Percentiles rank a stretch among this genome's conserved stretches.
phyloP scores from a whole-genome alignment of 92 coral and sea anemone species.

The Desmophyllum pertusum region DNA sequence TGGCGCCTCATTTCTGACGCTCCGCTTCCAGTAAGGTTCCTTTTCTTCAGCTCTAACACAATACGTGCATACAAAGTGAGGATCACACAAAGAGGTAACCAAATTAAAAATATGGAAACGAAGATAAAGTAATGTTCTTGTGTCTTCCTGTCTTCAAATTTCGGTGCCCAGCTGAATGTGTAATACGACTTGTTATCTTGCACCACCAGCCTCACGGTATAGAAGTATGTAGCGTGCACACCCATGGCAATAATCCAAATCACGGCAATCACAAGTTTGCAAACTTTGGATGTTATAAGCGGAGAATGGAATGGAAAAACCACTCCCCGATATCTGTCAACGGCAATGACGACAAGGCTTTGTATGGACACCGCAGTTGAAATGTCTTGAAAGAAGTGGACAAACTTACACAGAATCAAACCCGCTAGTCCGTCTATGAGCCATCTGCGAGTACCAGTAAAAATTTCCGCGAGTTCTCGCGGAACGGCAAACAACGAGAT shows the following conservation, averaged over 20 bases:
- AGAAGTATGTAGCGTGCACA: background rate
- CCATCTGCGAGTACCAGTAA: slow-evolving; percentile 33
- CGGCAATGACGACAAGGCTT: background rate
- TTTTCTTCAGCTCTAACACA: background rate
- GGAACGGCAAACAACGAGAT: slow-evolving; percentile 2
- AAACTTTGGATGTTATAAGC: background rate
- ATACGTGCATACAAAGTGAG: background rate
- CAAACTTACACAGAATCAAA: slow-evolving; percentile 33
- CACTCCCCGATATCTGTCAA: background rate
- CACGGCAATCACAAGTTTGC: background rate
- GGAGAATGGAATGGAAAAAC: background rate
- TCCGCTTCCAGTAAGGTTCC: background rate
- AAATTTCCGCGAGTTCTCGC: slow-evolving; percentile 25
- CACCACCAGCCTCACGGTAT: background rate
- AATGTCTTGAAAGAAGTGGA: slow-evolving; percentile 14
- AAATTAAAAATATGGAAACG: background rate
- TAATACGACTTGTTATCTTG: background rate
- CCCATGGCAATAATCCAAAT: background rate
- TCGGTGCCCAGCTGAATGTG: background rate
- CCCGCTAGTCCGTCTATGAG: slow-evolving; percentile 35
- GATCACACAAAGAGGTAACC: background rate
- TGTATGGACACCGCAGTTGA: slow-evolving; percentile 38
- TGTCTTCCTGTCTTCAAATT: background rate
- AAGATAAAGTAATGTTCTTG: background rate
- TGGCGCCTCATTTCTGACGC: background rate